A percentile compares a stretch with the other conserved stretches of the same genome.
phyloP scores from a whole-genome alignment of 2,797 vertebrate genomes.

The Chiloscyllium punctatum region DNA sequence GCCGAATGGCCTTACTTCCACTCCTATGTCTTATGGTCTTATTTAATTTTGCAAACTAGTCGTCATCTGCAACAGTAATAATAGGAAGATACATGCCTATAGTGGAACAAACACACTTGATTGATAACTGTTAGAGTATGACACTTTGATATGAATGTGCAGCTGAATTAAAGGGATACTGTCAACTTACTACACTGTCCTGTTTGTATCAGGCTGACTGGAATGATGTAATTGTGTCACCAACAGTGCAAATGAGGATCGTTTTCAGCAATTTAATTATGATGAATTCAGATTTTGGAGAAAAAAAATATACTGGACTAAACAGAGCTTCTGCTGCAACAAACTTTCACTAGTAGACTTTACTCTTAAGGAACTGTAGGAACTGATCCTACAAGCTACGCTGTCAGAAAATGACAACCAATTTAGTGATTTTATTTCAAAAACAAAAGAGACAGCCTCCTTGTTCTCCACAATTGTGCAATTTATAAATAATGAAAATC shows the following conservation, averaged over 20 bases:
- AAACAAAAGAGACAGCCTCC: too few species aligned
- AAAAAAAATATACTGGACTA: background rate
- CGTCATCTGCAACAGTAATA: too few species aligned
- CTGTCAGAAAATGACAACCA: background rate
- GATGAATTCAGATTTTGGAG: background rate
- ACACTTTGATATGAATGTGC: background rate
- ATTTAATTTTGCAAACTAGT: conserved; percentile 64
- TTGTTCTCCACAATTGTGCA: background rate
- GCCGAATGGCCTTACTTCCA: too few species aligned
- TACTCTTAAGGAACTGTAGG: too few species aligned
- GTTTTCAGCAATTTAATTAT: background rate
- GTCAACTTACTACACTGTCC: background rate
- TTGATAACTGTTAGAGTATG: background rate
- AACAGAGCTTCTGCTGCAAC: background rate
- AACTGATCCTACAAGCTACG: too few species aligned
- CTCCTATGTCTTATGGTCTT: too few species aligned
- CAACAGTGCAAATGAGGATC: background rate
- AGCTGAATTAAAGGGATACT: background rate
- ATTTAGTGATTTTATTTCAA: background rate
- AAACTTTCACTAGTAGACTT: background rate
- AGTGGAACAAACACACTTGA: background rate
- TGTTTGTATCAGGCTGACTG: background rate
- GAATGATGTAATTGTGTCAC: background rate
- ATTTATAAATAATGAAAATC: background rate
- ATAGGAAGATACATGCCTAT: background rate